Base-by-base conservation (phyloP, 2,113 vertebrate genomes). In the Cavia aperea region DNA sequence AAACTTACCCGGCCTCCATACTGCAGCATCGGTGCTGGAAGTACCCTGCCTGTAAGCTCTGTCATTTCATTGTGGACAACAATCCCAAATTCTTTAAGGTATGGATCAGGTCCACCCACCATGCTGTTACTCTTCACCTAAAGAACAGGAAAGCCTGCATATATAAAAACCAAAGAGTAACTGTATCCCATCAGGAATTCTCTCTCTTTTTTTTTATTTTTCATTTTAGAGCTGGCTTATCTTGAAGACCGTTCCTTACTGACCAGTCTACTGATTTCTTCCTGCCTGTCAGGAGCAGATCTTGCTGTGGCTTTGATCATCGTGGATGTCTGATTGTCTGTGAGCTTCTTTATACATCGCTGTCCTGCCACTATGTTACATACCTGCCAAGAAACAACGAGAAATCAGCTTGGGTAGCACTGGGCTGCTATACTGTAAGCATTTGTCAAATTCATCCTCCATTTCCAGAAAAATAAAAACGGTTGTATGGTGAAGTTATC, bases 31-130 rank as follows among this genome's bases (percentile, higher is more conserved):
- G 99, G 99, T 18, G 99, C 99, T 95, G 99, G 99, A 96, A 99
- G 98, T 79, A 99, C 99, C 96, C 99, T 98, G 88, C 99, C 99
- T 4, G 99, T 99, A 92, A 99, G 97, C 93, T 99, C 99, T 0
- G 99, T 99, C 99, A 99, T 99, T 97, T 99, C 99, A 1, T 99
- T 99, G 96, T 99, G 99, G 78, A 99, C 99, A 73, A 99, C 98
- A 65, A 99, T 99, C 83, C 99, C 99, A 96, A 99, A 99, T 96
- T 99, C 99, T 95, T 99, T 99, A 97, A 99, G 98, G 88, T 99
- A 99, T 0, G 99, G 99, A 96, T 99, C 99, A 7, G 99, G 99
- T 60, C 99, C 99, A 58, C 99, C 99, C 54, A 99, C 99, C 99
- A 99, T 99, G 92, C 99, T 99, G 98, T 99, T 99, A 94, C 99